Conservation (phyloP, 2,797 vertebrate genomes). For the Erpetoichthys calabaricus region DNA sequence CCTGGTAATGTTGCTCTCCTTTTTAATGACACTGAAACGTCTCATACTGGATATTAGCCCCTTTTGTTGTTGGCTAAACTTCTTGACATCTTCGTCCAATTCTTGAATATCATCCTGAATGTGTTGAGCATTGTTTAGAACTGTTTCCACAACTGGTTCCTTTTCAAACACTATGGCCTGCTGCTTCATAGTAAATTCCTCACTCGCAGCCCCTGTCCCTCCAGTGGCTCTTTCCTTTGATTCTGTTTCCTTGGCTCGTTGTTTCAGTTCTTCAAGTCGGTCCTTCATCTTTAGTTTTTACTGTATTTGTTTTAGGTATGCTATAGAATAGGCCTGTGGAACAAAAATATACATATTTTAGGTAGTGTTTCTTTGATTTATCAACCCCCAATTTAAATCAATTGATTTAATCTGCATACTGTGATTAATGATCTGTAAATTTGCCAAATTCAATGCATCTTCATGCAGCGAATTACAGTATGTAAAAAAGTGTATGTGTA, state of each 20-base stretch:
- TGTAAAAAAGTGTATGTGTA: too few relatives aligned
- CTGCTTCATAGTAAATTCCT: slow-evolving; percentile 40
- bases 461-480: too few relatives aligned
- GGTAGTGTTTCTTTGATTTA: too few relatives aligned
- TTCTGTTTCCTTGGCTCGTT: slow-evolving; percentile 52
- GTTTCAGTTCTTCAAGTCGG: slow-evolving; percentile 70
- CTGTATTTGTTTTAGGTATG: background rate
- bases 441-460: too few relatives aligned
- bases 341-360: slow-evolving; percentile 7
- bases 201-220: slow-evolving; percentile 32
- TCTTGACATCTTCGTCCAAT: slow-evolving; percentile 61
- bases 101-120: slow-evolving; percentile 62
- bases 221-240: slow-evolving; percentile 19
- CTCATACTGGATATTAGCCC: slow-evolving; percentile 73
- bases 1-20: slow-evolving; percentile 66
- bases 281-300: slow-evolving; percentile 58
- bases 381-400: too few relatives aligned
- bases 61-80: slow-evolving; percentile 75
- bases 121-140: slow-evolving; percentile 64
- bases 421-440: too few relatives aligned
- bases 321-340: background rate
- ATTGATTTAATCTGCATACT: too few relatives aligned
- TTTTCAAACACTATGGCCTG: slow-evolving; percentile 79
- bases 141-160: slow-evolving; percentile 69
- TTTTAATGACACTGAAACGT: slow-evolving; percentile 84